These are phyloP conservation scores for Dromius quadrimaculatus DNA, from an alignment of 2,888 invertebrate genomes.

Conservation along the genomic window DNA sequence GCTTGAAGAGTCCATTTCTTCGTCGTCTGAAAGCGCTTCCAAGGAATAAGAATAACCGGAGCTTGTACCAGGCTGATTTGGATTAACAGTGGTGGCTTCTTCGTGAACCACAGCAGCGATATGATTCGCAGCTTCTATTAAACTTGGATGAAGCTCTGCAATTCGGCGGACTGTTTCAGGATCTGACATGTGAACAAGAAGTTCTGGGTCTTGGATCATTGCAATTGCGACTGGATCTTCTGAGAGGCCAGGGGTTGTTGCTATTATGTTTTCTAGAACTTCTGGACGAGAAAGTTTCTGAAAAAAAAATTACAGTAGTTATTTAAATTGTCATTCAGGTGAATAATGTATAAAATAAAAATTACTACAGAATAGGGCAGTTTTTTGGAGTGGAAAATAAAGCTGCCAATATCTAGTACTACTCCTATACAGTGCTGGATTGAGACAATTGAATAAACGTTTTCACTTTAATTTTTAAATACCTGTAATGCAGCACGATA, in stretches of 20 bases:
- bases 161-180: slow-evolving; percentile 76
- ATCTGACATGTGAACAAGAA: slow-evolving; percentile 79
- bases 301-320: slow-evolving; percentile 33
- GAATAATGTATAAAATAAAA: slow-evolving; percentile 5
- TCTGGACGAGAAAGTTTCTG: slow-evolving; percentile 66
- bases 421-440: too few relatives aligned
- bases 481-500: slow-evolving; percentile 76
- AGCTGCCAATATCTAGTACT: too few relatives aligned
- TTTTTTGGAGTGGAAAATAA: too few relatives aligned
- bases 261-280: slow-evolving; percentile 76
- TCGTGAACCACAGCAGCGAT: slow-evolving; percentile 71
- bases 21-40: slow-evolving; percentile 70
- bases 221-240: slow-evolving; percentile 81
- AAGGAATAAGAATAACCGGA: slow-evolving; percentile 68
- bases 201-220: slow-evolving; percentile 81
- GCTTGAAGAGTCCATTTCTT: slow-evolving; percentile 68
- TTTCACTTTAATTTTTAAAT: slow-evolving; percentile 62
- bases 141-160: slow-evolving; percentile 76
- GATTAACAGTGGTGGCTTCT: slow-evolving; percentile 69
- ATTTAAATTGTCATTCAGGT: slow-evolving; percentile 11
- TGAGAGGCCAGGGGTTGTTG: slow-evolving; percentile 76
- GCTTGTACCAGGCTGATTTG: slow-evolving; percentile 69
- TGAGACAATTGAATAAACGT: not conserved
- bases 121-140: slow-evolving; percentile 77
- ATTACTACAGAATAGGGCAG: too few relatives aligned